Evolutionary conservation across 2,113 vertebrate species (phyloP), one percentile per base, ranked within the genome.

Genomic region (Otolemur garnettii): DNA sequence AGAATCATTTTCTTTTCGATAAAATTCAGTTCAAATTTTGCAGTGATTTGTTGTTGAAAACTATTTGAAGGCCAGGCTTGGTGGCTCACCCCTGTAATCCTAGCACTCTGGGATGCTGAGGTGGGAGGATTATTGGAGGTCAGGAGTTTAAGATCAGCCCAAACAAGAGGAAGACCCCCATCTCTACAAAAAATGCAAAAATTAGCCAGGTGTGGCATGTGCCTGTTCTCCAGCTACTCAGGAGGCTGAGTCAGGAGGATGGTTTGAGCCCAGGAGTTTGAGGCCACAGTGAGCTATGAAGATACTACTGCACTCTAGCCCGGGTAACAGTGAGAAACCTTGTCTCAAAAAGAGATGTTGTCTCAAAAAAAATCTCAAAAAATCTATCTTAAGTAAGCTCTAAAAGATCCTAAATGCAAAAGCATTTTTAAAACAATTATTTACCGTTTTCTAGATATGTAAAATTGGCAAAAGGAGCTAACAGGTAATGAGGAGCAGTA

Each of bases 401-500:
- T 66, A 50, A 75, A 90, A 91, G 53, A 30, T 30, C 71, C 78
- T 92, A 38, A 60, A 62, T 55, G 53, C 55, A 95, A 95, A 75
- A 57, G 3, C 35, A 88, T 42, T 84, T 80, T 92, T 60, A 81
- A 62, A 96, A 62, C 2, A 26, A 45, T 68, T 68, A 60, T 85
- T 87, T 92, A 24, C 35, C 55, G 26, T 95, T 94, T 74, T 71
- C 55, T 62, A 72, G 45, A 60, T 72, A 55, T 59, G 57, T 75
- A 59, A 74, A 59, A 14, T 94, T 87, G 66, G 57, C 84, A 62
- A 81, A 80, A 84, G 30, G 35, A 35, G 19, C 68, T 82, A 66
- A 83, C 13, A 38, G 28, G 3, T 30, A 21, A 77, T 35, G 45
- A 88, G 28, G n/a, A 90, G 74, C 30, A 82, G 21, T 82, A 33